Conservation (phyloP, 2,888 invertebrate genomes). For the Apodemia mormo region DNA sequence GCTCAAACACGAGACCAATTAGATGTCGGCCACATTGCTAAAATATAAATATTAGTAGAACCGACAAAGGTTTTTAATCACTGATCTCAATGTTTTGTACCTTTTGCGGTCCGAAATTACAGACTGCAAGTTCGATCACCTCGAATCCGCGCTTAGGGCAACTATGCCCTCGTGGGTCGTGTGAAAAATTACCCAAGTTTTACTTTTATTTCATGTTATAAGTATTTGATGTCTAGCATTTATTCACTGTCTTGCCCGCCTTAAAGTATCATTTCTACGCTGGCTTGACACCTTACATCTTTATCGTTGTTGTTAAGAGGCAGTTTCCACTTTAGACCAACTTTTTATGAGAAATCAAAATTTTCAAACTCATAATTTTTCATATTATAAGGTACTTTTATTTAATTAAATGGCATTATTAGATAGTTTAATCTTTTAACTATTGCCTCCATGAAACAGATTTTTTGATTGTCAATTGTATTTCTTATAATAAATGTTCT, state of each 20-base stretch:
- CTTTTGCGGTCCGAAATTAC: slow-evolving; percentile 82
- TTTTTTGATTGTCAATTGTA: no score
- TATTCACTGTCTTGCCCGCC: slow-evolving; percentile 44
- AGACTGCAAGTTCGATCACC: slow-evolving; percentile 79
- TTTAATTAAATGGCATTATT: no score
- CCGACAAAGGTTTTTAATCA: slow-evolving; percentile 82
- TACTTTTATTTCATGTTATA: slow-evolving; percentile 74
- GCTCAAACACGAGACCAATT: slow-evolving; percentile 72
- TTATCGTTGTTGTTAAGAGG: no score
- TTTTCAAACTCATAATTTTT: no score
- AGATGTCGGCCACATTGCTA: slow-evolving; percentile 79
- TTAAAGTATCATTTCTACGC: neutral
- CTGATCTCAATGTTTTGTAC: slow-evolving; percentile 76
- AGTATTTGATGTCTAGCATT: slow-evolving; percentile 73
- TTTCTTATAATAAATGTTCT: no score
- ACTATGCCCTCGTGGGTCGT: slow-evolving; percentile 74
- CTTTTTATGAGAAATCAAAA: no score
- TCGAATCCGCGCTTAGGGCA: slow-evolving; percentile 76
- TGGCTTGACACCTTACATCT: no score
- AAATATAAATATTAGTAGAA: slow-evolving; percentile 83
- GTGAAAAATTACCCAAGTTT: slow-evolving; percentile 77
- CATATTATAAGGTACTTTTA: no score
- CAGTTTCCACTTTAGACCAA: no score
- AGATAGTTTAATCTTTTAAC: no score
- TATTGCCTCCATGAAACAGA: no score